Evolutionary conservation across 2,113 vertebrate genomes (phyloP).

Genomic region (Chelonoidis abingdonii): DNA sequence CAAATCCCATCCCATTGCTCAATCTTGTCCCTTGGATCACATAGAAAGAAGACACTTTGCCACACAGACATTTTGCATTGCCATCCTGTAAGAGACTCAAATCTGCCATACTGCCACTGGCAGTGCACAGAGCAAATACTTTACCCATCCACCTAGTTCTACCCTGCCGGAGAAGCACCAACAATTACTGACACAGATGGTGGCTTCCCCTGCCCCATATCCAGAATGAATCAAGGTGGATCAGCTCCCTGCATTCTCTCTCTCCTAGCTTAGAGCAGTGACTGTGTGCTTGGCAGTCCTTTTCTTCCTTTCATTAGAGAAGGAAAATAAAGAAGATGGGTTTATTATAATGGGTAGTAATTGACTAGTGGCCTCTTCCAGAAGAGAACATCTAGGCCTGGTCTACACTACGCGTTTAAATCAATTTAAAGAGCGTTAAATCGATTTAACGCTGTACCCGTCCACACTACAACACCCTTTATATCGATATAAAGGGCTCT

Average conservation of each 20-base stretch:
- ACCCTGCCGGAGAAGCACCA: neutral
- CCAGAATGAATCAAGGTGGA: neutral
- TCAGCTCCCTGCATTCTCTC: neutral
- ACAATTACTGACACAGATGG: neutral
- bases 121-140: neutral
- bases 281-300: too few relatives aligned
- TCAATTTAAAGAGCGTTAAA: too few relatives aligned
- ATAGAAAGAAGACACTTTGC: neutral
- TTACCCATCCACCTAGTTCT: neutral
- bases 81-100: neutral
- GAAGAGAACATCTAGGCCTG: neutral
- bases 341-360: neutral
- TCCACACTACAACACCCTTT: too few relatives aligned
- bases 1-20: neutral
- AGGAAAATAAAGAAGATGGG: neutral
- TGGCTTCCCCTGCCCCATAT: neutral
- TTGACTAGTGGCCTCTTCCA: neutral
- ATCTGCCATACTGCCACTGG: neutral
- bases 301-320: neutral
- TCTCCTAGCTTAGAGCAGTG: neutral
- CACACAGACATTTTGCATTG: neutral
- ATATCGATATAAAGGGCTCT: too few relatives aligned
- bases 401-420: too few relatives aligned
- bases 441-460: too few relatives aligned
- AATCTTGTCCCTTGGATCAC: constrained; percentile 16